Evolutionary conservation across 2,113 vertebrate genomes (phyloP).

Genomic region (Piprites chloris): DNA sequence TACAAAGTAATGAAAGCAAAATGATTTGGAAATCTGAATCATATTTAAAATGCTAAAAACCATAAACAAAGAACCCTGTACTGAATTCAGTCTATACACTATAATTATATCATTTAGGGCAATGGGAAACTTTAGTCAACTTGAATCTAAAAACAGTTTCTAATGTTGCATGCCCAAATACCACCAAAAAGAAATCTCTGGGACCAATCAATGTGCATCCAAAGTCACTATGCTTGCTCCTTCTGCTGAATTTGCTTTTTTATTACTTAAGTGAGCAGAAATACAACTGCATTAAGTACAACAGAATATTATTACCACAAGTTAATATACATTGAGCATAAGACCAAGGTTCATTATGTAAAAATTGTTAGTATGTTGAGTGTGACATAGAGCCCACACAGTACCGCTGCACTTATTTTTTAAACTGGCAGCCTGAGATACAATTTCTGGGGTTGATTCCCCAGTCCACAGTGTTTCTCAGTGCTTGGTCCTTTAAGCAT

Average conservation of each 20-base stretch:
- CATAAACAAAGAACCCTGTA: not conserved
- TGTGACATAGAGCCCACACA: not conserved
- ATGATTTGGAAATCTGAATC: not conserved
- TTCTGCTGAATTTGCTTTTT: constrained; percentile 67
- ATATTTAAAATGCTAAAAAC: not conserved
- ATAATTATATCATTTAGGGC: not conserved
- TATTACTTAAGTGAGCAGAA: constrained; percentile 62
- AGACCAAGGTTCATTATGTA: not conserved
- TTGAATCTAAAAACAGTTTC: constrained; percentile 13
- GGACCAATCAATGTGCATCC: constrained; percentile 47
- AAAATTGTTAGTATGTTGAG: constrained; percentile 35
- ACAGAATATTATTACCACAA: constrained; percentile 46
- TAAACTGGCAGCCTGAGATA: not conserved
- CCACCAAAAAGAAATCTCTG: constrained; percentile 36
- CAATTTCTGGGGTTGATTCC: not conserved
- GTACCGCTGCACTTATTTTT: not conserved
- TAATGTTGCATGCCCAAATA: constrained; percentile 36
- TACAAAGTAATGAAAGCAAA: not conserved
- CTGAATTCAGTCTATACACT: not conserved
- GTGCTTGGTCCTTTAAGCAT: not conserved
- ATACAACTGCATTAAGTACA: constrained; percentile 23
- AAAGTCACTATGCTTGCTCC: not conserved
- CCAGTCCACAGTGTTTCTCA: not conserved
- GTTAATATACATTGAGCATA: constrained; percentile 15
- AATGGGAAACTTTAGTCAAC: constrained; percentile 7